phyloP scores from a whole-genome alignment of 2,113 vertebrate species.

The Motacilla tschutschensis region DNA sequence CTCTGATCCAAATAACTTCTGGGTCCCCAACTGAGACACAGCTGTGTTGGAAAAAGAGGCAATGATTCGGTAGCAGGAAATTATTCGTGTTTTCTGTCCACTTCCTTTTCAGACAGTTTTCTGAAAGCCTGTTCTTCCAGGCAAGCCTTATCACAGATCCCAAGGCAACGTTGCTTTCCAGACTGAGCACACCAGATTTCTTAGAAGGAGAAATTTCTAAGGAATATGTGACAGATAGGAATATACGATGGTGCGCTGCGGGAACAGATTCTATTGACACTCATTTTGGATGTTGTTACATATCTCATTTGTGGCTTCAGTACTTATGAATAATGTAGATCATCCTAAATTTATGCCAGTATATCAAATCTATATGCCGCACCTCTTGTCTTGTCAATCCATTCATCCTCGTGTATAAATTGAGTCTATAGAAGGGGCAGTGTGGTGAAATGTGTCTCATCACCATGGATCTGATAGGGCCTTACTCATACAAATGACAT shows the following conservation, averaged over 20 bases:
- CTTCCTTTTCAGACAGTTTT: not conserved
- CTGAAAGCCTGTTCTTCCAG: slow-evolving; percentile 8
- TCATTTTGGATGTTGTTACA: slow-evolving; percentile 69
- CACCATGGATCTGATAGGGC: slow-evolving; percentile 5
- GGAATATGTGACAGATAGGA: slow-evolving; percentile 65
- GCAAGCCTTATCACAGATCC: slow-evolving; percentile 28
- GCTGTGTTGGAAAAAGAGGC: not conserved
- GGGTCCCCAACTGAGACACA: not conserved
- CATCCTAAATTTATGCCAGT: slow-evolving; percentile 66
- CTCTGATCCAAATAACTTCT: slow-evolving; percentile 14
- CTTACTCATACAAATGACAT: slow-evolving; percentile 30
- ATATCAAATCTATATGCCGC: slow-evolving; percentile 58
- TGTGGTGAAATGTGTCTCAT: slow-evolving; percentile 34
- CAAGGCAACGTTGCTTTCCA: slow-evolving; percentile 51
- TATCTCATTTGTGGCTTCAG: slow-evolving; percentile 70
- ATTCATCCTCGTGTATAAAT: slow-evolving; percentile 50
- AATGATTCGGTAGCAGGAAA: not conserved
- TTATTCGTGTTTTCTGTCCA: not conserved
- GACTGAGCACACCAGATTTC: slow-evolving; percentile 61
- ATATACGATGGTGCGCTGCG: slow-evolving; percentile 49
- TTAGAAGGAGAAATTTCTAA: slow-evolving; percentile 56
- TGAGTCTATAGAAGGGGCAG: slow-evolving; percentile 49
- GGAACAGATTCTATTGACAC: slow-evolving; percentile 70
- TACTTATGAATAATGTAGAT: slow-evolving; percentile 66
- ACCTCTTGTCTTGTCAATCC: slow-evolving; percentile 64